Evolutionary conservation across 2,888 invertebrate genomes (phyloP).

Genomic region (Noctua pronuba): DNA sequence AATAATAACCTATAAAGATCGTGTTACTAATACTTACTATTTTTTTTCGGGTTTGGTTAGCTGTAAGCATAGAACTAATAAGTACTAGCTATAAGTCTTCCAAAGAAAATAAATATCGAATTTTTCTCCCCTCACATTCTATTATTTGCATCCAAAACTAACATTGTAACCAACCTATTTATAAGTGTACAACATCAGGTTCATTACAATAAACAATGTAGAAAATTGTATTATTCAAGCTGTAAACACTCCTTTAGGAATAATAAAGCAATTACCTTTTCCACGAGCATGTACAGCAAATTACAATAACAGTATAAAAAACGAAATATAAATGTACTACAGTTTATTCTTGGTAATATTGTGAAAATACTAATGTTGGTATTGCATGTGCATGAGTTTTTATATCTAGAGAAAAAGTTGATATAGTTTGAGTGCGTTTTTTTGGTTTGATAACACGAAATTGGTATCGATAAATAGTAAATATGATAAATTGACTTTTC

Average conservation of each 20-base stretch:
- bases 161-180: not conserved
- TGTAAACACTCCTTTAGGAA: not conserved
- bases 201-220: constrained; percentile 1
- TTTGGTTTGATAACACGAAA: constrained; percentile 17
- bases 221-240: not conserved
- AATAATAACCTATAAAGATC: not conserved
- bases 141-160: not conserved
- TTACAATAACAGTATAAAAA: constrained; percentile 19
- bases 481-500: constrained; percentile 18
- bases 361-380: constrained; percentile 27
- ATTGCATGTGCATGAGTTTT: constrained; percentile 40
- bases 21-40: not conserved
- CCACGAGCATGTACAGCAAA: constrained; percentile 12
- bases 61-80: not conserved
- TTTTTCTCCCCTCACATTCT: not conserved
- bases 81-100: not conserved
- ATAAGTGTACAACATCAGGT: not conserved
- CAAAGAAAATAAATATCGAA: not conserved
- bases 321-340: constrained; percentile 16
- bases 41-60: not conserved
- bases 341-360: constrained; percentile 31
- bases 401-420: constrained; percentile 17
- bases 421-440: constrained; percentile 3
- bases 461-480: constrained; percentile 1
- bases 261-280: constrained; percentile 36